phyloP scores from a whole-genome alignment of 2,888 invertebrate species.

The Coelogynopora nodosa region DNA sequence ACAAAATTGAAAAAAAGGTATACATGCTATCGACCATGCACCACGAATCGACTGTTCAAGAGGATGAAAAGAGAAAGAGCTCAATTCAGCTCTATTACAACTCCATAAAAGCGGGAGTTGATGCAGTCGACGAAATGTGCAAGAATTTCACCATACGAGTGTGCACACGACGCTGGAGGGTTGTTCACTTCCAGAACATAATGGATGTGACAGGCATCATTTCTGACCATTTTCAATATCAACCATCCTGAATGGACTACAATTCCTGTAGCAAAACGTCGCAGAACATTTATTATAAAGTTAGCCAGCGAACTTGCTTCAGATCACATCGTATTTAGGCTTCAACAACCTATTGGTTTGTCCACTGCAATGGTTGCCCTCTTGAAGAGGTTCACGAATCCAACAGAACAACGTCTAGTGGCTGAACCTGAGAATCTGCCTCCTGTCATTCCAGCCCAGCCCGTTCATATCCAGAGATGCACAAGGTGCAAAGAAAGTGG shows the following conservation, averaged over 20 bases:
- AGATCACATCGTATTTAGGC: neutral
- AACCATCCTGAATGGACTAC: neutral
- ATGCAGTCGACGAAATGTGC: neutral
- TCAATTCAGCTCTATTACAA: neutral
- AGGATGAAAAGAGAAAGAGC: neutral
- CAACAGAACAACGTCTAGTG: neutral
- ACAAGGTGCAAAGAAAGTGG: constrained; percentile 9
- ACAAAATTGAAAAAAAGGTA: neutral
- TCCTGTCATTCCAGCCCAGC: neutral
- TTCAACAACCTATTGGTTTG: neutral
- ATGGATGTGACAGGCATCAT: neutral
- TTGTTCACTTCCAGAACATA: neutral
- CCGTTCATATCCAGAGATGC: neutral
- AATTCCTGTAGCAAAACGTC: neutral
- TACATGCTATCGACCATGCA: constrained; percentile 21
- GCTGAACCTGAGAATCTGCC: constrained; percentile 5
- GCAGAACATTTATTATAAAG: constrained; percentile 11
- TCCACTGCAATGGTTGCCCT: neutral
- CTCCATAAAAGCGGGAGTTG: neutral
- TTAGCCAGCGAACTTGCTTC: neutral
- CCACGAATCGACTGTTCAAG: neutral
- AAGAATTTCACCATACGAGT: neutral
- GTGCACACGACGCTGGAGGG: neutral
- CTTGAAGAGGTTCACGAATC: neutral
- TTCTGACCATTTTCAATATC: neutral